phyloP scores from a whole-genome alignment of 2,888 invertebrate species.

The Apodemia duryi region DNA sequence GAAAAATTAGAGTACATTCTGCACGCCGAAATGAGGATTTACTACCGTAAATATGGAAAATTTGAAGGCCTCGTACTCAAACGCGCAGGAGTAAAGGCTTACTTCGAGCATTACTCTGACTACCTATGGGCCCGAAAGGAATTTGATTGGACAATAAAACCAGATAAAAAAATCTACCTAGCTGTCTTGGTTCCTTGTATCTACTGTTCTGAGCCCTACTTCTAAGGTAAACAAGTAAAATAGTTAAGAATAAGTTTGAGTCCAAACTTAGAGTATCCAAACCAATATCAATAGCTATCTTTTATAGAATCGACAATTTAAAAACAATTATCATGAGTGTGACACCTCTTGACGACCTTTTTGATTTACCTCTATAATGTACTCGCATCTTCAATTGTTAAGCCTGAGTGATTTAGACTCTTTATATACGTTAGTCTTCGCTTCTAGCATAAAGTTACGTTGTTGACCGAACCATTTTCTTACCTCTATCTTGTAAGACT shows the following conservation, averaged over 20 bases:
- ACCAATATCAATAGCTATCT: neutral
- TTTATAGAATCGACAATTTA: neutral
- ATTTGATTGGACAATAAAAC: neutral
- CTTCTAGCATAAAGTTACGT: too few relatives aligned
- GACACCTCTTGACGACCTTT: too few relatives aligned
- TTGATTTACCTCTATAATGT: too few relatives aligned
- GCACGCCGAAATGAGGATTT: conserved; percentile 4
- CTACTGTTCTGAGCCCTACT: neutral
- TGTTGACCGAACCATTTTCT: too few relatives aligned
- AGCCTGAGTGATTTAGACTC: too few relatives aligned
- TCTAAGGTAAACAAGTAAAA: neutral
- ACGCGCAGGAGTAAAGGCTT: neutral
- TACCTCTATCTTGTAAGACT: neutral
- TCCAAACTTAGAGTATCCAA: neutral
- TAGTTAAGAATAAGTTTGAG: conserved; percentile 10
- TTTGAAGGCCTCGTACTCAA: neutral
- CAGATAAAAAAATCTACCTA: neutral
- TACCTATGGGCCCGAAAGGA: neutral
- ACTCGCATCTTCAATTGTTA: too few relatives aligned
- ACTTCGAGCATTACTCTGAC: neutral
- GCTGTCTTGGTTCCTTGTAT: conserved; percentile 5
- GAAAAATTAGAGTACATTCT: conserved; percentile 1
- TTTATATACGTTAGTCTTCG: too few relatives aligned
- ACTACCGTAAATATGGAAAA: neutral
- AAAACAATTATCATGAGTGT: too few relatives aligned